These are phyloP conservation scores for Craterocephalus amniculus DNA, from an alignment of 2,797 vertebrate genomes.

Conservation along the genomic window DNA sequence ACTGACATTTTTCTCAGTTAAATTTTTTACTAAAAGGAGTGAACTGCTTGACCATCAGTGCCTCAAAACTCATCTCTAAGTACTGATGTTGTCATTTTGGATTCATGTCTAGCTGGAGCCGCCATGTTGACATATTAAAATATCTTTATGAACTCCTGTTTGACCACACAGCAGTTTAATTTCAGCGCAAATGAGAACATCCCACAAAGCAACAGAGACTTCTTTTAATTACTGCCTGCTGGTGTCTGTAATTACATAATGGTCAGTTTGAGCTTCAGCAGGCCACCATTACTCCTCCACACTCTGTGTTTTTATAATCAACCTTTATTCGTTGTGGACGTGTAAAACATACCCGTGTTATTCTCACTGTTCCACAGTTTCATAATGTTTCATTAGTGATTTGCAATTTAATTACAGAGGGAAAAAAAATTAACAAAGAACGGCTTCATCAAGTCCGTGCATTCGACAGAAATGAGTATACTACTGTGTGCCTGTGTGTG, in stretches of 20 bases:
- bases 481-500: neutral
- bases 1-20: conserved; percentile 14
- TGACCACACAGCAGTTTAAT: conserved; percentile 19
- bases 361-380: neutral
- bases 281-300: conserved; percentile 32
- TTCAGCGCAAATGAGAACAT: conserved; percentile 8
- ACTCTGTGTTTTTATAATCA: conserved; percentile 27
- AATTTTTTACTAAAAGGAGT: neutral
- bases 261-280: conserved; percentile 42
- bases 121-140: conserved; percentile 18
- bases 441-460: neutral
- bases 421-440: neutral
- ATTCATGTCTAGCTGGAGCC: conserved; percentile 7
- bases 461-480: neutral
- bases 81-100: conserved; percentile 12
- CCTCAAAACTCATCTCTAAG: neutral
- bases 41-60: neutral
- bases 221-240: conserved; percentile 44
- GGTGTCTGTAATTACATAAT: conserved; percentile 45
- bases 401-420: neutral
- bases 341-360: neutral
- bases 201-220: conserved; percentile 16
- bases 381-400: conserved; percentile 5
- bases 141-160: conserved; percentile 5
- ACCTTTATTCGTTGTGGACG: conserved; percentile 21